These are phyloP conservation scores for Synergus itoensis DNA, from an alignment of 2,888 invertebrate species.

Conservation along the genomic window DNA sequence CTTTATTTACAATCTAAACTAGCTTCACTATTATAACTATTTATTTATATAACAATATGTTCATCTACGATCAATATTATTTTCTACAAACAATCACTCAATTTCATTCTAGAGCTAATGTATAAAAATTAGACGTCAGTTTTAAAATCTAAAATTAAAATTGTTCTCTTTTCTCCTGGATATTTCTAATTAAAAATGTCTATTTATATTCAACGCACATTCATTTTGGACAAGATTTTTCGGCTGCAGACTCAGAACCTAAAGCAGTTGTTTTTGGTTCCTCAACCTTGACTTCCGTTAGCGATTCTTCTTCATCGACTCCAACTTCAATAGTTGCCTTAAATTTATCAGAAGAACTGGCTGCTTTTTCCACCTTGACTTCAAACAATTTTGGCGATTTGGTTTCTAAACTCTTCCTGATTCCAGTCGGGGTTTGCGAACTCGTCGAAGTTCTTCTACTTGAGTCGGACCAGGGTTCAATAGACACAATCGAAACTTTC, in stretches of 20 bases:
- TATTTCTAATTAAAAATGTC: neutral
- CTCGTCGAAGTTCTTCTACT: conserved; percentile 54
- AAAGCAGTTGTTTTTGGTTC: conserved; percentile 50
- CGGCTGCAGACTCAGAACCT: conserved; percentile 29
- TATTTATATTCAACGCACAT: neutral
- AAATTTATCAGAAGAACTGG: conserved; percentile 22
- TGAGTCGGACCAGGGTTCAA: conserved; percentile 54
- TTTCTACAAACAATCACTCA: neutral
- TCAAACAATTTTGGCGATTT: neutral
- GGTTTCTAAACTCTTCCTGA: conserved; percentile 53
- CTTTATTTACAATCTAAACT: conserved; percentile 4
- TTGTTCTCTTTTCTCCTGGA: neutral
- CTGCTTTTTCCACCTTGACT: conserved; percentile 15
- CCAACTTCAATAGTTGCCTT: conserved; percentile 7
- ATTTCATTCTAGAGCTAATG: neutral
- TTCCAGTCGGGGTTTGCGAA: conserved; percentile 50
- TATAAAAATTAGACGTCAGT: neutral
- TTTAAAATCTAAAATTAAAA: neutral
- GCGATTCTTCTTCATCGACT: conserved; percentile 43
- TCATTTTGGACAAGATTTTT: conserved; percentile 26
- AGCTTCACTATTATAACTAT: neutral
- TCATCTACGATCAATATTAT: neutral
- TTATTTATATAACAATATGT: neutral
- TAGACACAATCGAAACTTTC: conserved; percentile 56
- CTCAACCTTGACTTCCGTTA: conserved; percentile 63